These are phyloP conservation scores for Carassius gibelio DNA, from an alignment of 2,113 vertebrate species.

Conservation along the genomic window DNA sequence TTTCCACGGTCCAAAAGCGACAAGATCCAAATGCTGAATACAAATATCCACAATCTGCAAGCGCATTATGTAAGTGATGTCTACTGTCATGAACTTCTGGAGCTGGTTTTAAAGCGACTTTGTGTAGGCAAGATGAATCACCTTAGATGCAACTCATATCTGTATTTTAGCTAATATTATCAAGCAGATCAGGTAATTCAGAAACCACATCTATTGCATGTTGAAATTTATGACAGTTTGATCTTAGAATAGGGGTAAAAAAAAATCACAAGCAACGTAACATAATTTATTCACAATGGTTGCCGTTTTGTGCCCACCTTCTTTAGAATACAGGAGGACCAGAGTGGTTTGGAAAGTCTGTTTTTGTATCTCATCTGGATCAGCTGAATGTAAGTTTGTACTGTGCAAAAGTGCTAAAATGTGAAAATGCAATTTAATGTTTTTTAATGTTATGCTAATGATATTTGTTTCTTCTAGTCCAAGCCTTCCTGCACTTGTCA, in stretches of 20 bases:
- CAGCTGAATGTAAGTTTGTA: constrained; percentile 45
- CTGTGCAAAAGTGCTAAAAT: neutral
- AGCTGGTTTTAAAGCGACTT: neutral
- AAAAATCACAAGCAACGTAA: neutral
- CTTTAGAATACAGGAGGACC: constrained; percentile 1
- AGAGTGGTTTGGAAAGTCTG: constrained; percentile 37
- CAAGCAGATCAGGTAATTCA: neutral
- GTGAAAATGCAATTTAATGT: neutral
- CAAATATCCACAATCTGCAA: neutral
- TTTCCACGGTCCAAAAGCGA: neutral
- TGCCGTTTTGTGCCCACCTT: neutral
- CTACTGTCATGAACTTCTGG: neutral
- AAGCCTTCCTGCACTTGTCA: constrained; percentile 48
- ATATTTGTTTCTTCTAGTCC: constrained; percentile 2
- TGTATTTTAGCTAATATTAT: neutral
- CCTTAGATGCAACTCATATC: neutral
- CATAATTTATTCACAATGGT: constrained; percentile 1
- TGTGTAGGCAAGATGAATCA: constrained; percentile 8
- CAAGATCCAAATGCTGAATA: neutral
- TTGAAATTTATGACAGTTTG: neutral
- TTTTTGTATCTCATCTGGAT: constrained; percentile 39
- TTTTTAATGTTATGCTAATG: neutral
- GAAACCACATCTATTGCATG: neutral
- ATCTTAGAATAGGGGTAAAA: neutral
- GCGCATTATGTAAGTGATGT: constrained; percentile 46